phyloP scores from a whole-genome alignment of 2,113 vertebrate genomes.

The Antigone vipio region DNA sequence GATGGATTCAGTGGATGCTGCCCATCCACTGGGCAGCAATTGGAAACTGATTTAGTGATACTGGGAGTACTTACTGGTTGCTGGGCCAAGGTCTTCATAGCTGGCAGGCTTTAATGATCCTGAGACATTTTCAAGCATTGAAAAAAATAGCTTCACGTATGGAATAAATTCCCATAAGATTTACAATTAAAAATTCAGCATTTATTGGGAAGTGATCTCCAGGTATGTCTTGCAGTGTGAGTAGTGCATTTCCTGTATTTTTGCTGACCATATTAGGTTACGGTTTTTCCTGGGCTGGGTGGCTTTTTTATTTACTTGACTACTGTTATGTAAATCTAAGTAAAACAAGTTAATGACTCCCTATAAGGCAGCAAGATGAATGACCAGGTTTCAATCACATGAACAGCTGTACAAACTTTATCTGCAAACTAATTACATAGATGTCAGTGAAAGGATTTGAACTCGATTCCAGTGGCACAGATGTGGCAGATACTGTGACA shows the following conservation, averaged over 20 bases:
- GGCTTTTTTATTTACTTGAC: background rate
- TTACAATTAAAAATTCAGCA: background rate
- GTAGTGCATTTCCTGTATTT: background rate
- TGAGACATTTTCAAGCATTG: background rate
- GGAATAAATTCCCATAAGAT: background rate
- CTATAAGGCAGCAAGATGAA: background rate
- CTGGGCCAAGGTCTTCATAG: background rate
- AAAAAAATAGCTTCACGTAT: background rate
- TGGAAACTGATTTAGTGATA: background rate
- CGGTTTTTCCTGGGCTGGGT: background rate
- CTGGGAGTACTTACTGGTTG: background rate
- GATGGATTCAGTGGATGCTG: background rate
- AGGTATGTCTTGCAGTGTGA: background rate
- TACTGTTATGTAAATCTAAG: background rate
- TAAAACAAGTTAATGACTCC: background rate
- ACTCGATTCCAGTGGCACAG: background rate
- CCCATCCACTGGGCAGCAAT: background rate
- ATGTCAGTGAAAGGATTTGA: background rate
- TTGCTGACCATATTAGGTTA: background rate
- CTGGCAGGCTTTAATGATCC: background rate
- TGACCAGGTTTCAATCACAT: background rate
- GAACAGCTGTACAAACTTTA: slow-evolving; percentile 1
- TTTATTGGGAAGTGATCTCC: background rate
- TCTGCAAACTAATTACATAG: background rate
- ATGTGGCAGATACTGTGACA: background rate